Percentiles rank a stretch among this genome's conserved stretches.
Evolutionary conservation across 2,113 vertebrate species (phyloP).

Genomic region (Pseudopipra pipra): DNA sequence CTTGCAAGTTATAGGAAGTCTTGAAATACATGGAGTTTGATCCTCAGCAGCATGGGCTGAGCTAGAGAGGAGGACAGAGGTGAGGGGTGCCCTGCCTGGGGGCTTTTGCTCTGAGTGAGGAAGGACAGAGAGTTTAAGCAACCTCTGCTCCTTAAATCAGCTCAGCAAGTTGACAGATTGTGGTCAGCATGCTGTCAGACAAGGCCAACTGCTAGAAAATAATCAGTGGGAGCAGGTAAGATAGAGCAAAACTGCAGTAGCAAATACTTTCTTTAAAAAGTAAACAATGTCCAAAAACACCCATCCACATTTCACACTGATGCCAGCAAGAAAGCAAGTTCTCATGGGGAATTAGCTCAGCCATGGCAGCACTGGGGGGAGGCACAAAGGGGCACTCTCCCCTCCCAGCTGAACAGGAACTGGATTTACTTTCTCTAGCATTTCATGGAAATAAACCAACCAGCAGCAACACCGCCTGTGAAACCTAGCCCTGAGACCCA

Average conservation of each 20-base stretch:
- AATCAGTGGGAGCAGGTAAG: neutral
- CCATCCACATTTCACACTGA: neutral
- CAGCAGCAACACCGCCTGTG: neutral
- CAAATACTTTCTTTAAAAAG: neutral
- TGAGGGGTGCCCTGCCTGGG: neutral
- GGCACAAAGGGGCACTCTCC: rapidly evolving
- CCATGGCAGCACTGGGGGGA: neutral
- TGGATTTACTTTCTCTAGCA: neutral
- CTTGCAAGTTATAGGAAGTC: neutral
- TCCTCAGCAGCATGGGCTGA: neutral
- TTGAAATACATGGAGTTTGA: neutral
- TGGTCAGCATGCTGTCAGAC: neutral
- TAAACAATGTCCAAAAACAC: neutral
- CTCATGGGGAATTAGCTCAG: neutral
- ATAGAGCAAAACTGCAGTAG: neutral
- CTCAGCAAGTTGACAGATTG: slow-evolving; percentile 7
- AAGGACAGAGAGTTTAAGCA: neutral
- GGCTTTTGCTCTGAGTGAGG: neutral
- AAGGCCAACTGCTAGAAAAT: neutral
- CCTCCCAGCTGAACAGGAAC: neutral
- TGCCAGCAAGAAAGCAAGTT: neutral
- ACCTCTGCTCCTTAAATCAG: neutral
- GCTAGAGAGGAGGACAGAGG: neutral
- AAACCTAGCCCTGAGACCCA: neutral
- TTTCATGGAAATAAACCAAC: neutral